phyloP scores from a whole-genome alignment of 2,888 invertebrate species.

The Gasteruption jaculator region DNA sequence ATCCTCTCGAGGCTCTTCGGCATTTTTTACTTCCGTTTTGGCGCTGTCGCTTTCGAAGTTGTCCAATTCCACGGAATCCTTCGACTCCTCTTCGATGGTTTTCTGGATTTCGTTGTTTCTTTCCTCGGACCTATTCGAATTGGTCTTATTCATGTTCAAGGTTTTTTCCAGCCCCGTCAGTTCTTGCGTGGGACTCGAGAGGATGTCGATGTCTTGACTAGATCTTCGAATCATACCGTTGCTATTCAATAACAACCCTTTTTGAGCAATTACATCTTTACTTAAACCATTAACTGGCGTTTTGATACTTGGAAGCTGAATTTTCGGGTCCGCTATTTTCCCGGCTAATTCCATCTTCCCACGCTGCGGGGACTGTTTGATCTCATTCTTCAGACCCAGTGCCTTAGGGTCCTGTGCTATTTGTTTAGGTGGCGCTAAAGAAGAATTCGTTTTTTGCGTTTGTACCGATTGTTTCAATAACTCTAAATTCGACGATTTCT shows the following conservation, averaged over 20 bases:
- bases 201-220: slow-evolving; percentile 23
- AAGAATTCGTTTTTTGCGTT: slow-evolving; percentile 32
- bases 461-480: slow-evolving; percentile 34
- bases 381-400: slow-evolving; percentile 26
- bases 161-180: slow-evolving; percentile 32
- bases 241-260: slow-evolving; percentile 28
- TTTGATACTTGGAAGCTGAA: slow-evolving; percentile 33
- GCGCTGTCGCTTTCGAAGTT: too few relatives aligned
- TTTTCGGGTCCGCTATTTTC: slow-evolving; percentile 36
- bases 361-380: slow-evolving; percentile 30
- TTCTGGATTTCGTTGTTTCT: too few relatives aligned
- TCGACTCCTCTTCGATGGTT: too few relatives aligned
- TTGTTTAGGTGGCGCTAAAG: slow-evolving; percentile 28
- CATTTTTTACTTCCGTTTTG: slow-evolving; percentile 10
- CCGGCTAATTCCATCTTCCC: slow-evolving; percentile 41
- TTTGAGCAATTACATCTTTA: slow-evolving; percentile 37
- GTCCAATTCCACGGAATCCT: too few relatives aligned
- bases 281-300: slow-evolving; percentile 36
- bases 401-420: slow-evolving; percentile 31
- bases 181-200: slow-evolving; percentile 18
- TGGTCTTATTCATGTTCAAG: slow-evolving; percentile 38
- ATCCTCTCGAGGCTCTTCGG: slow-evolving; percentile 10
- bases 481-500: slow-evolving; percentile 34
- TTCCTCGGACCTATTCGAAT: too few relatives aligned
- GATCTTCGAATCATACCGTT: slow-evolving; percentile 36